Evolutionary conservation across 2,113 vertebrate genomes (phyloP).

Genomic region (Sebastes schlegelii): DNA sequence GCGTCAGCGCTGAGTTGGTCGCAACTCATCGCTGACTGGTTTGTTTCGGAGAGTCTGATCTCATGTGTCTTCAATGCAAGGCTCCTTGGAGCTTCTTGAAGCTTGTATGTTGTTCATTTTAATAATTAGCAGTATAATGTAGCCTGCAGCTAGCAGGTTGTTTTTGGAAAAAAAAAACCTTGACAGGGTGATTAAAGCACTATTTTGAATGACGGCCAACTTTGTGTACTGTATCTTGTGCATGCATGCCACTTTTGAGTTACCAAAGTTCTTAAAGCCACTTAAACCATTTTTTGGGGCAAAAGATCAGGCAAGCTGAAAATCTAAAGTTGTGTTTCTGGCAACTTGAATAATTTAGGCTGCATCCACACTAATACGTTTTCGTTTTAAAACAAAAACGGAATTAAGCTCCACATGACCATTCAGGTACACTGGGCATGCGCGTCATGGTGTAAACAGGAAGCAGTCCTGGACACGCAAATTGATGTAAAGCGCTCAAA

Average conservation of each 20-base stretch:
- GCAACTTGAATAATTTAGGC: neutral
- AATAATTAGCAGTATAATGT: neutral
- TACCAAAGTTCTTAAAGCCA: neutral
- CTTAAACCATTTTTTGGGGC: neutral
- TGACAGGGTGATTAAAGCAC: too few species aligned
- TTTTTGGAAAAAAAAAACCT: neutral
- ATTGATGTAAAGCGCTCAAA: too few species aligned
- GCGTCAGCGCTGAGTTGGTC: too few species aligned
- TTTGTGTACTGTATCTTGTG: neutral
- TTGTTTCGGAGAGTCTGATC: too few species aligned
- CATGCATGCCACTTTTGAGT: neutral
- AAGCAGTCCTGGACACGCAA: too few species aligned
- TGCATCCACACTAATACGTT: too few species aligned
- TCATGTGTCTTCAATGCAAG: too few species aligned
- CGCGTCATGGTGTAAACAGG: too few species aligned
- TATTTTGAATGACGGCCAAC: neutral
- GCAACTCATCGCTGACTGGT: too few species aligned
- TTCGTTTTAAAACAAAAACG: too few species aligned
- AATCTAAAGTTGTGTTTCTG: neutral
- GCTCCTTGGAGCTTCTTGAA: neutral
- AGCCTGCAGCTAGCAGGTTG: neutral
- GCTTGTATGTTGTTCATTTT: neutral
- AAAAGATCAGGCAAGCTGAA: neutral
- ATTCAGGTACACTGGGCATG: too few species aligned
- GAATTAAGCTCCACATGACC: too few species aligned